Evolutionary conservation across 1,140 invertebrate genomes (phyloP).

Genomic region (Trichogramma pretiosum): DNA sequence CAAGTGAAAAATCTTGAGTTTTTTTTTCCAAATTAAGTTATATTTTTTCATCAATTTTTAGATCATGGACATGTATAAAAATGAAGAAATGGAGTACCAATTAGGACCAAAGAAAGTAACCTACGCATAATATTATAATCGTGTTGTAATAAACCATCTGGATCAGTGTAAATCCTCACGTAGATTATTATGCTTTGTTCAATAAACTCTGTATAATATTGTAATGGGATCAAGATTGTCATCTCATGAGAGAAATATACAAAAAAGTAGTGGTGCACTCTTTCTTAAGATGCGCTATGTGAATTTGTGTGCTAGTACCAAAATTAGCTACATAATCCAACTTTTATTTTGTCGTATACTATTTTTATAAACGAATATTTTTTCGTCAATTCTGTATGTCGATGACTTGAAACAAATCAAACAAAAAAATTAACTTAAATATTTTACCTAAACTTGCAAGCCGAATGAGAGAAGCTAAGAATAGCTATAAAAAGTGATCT

Average conservation of each 20-base stretch:
- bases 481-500: constrained; percentile 41
- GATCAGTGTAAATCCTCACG: too few species aligned
- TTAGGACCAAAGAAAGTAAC: constrained; percentile 83
- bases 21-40: constrained; percentile 8
- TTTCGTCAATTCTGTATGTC: background rate
- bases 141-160: background rate
- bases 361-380: constrained; percentile 43
- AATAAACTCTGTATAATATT: constrained; percentile 33
- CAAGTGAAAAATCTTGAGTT: background rate
- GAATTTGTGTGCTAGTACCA: constrained; percentile 22
- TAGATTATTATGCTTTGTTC: constrained; percentile 22
- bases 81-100: constrained; percentile 87
- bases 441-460: too few species aligned
- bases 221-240: constrained; percentile 45
- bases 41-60: constrained; percentile 45
- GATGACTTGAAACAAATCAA: constrained; percentile 18
- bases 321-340: too few species aligned
- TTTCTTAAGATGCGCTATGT: background rate
- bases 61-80: constrained; percentile 91
- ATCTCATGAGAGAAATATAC: constrained; percentile 29
- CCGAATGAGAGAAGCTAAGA: too few species aligned
- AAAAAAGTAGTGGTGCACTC: background rate
- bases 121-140: constrained; percentile 51
- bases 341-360: too few species aligned
- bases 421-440: constrained; percentile 20